Conservation (phyloP, 2,888 invertebrate species). For the Ashinkailepas kermadecensis region DNA sequence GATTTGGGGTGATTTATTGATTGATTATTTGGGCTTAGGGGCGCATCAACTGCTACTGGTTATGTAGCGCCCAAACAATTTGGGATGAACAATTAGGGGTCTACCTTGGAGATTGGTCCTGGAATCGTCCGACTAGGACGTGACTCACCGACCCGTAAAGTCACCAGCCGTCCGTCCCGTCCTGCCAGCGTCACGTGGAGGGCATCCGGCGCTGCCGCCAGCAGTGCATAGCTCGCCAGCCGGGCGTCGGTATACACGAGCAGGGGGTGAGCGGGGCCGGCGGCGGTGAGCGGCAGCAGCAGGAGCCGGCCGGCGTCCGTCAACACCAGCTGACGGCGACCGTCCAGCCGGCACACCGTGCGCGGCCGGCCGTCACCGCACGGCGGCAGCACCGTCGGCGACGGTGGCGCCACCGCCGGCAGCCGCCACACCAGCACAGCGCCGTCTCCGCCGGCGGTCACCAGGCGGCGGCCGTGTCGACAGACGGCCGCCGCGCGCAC, state of each 20-base stretch:
- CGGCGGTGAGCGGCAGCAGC: neutral
- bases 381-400: neutral
- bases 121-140: too few species aligned
- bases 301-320: slow-evolving; percentile 13
- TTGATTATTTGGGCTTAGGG: too few species aligned
- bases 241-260: neutral
- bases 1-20: too few species aligned
- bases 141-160: neutral
- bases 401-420: neutral
- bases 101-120: too few species aligned
- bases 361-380: neutral
- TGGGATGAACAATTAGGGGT: too few species aligned
- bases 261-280: too few species aligned
- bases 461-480: neutral
- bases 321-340: neutral
- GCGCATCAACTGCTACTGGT: too few species aligned
- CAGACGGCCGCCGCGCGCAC: neutral
- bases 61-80: too few species aligned
- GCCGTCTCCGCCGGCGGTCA: slow-evolving; percentile 4
- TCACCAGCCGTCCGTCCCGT: neutral
- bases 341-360: neutral
- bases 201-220: neutral
- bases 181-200: neutral
- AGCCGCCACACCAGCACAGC: neutral
- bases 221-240: slow-evolving; percentile 12